Percentiles rank a stretch among this genome's conserved stretches.
phyloP scores from a whole-genome alignment of 2,888 invertebrate genomes.

The Therioaphis trifolii region DNA sequence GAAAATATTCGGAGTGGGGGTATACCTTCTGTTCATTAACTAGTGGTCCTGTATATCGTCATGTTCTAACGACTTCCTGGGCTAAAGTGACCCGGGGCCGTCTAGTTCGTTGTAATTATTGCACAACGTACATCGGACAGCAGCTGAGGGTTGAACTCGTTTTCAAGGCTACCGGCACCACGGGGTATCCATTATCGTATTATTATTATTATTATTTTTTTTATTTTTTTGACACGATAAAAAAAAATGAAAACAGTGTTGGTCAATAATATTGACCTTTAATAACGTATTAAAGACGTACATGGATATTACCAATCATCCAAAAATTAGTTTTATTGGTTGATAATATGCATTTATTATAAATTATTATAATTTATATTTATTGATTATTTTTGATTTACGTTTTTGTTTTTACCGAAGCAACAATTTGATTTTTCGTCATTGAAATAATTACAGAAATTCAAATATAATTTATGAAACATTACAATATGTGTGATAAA shows the following conservation, averaged over 20 bases:
- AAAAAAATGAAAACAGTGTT: constrained; percentile 20
- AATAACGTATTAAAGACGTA: not conserved
- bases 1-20: constrained; percentile 13
- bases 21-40: constrained; percentile 49
- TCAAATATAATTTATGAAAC: no score
- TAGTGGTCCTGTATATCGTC: constrained; percentile 13
- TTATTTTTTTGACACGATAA: not conserved
- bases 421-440: no score
- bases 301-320: not conserved
- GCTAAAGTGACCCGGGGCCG: constrained; percentile 59
- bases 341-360: not conserved
- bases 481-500: no score
- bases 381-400: not conserved
- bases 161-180: constrained; percentile 48
- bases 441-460: no score
- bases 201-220: no score
- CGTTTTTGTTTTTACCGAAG: no score
- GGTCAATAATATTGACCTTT: constrained; percentile 48
- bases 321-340: constrained; percentile 1
- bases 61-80: constrained; percentile 61
- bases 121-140: constrained; percentile 51
- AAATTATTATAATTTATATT: not conserved
- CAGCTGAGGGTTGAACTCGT: constrained; percentile 63
- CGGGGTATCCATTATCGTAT: constrained; percentile 34
- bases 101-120: constrained; percentile 58